Base-by-base conservation (phyloP, 2,113 vertebrate species). In the Castor canadensis region DNA sequence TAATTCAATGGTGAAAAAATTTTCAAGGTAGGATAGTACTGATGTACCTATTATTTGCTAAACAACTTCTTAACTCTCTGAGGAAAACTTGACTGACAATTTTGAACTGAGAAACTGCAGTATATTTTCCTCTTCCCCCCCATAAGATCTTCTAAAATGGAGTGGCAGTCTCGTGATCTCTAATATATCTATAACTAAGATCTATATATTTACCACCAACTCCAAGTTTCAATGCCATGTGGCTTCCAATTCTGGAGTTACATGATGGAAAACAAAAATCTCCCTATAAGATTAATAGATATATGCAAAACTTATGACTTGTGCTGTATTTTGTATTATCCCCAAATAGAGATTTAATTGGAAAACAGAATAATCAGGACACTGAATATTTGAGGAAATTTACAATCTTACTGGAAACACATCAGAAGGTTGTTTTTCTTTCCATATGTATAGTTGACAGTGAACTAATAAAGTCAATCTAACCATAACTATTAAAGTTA, bases 251-350 rank as follows among this genome's bases (percentile, higher is more conserved):
- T 38, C 43, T 93, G 45, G 87, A 13, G n/a, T 58, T 72, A n/a
- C 54, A 66, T n/a, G 1, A 95, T 87, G 22, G 60, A 87, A 96
- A 96, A 82, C 19, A 90, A 92, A 94, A 60, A 69, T 75, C 43
- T 81, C 32, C 62, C 4, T 19, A 24, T 58, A 28, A 5, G 38
- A 56, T 72, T 67, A 93, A 76, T 28, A 91, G 16, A 11, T 45
- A 91, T 30, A 93, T 77, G 43, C 19, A 75, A 79, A 91, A n/a
- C 7, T 32, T 88, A 58, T 54, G 45, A 75, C 40, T 0, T 87
- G 12, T 38, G 16, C 8, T 52, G 26, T 40, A 28, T 73, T 80
- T 94, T 87, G 40, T 47, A 56, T 83, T 64, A 79, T 64, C 28
- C 16, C 35, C 47, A 87, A 85, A 20, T 77, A 84, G 32, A 87